Percentiles rank a stretch among this genome's conserved stretches.
Conservation (phyloP, 2,888 invertebrate genomes). For the Meteorus cinctellus region DNA sequence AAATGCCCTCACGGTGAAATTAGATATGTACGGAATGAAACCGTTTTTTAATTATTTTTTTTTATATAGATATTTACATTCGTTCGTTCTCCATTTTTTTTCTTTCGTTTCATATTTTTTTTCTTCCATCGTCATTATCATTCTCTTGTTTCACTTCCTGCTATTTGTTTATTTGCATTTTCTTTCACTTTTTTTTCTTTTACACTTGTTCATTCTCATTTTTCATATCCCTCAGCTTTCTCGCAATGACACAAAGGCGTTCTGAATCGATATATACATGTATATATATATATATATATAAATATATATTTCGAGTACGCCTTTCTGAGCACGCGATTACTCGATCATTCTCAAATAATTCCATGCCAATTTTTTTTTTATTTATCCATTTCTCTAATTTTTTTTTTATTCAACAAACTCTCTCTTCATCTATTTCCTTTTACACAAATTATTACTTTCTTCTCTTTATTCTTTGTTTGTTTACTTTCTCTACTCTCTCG, state of each 20-base stretch:
- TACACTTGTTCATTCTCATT: neutral
- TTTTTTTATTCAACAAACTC: neutral
- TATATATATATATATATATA: neutral
- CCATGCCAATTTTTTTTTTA: conserved; percentile 19
- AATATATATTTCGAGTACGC: neutral
- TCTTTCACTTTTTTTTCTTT: neutral
- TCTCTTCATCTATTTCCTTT: neutral
- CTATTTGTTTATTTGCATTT: conserved; percentile 30
- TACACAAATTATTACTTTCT: neutral
- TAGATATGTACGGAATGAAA: conserved; percentile 20
- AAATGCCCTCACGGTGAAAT: conserved; percentile 25
- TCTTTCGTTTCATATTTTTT: neutral
- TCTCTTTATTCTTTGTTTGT: neutral
- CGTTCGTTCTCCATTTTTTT: conserved; percentile 32
- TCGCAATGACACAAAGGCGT: conserved; percentile 21
- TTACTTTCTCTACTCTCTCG: neutral
- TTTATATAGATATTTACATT: conserved; percentile 34
- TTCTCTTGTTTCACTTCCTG: conserved; percentile 9
- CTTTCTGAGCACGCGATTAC: conserved; percentile 34
- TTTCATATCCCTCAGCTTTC: conserved; percentile 8
- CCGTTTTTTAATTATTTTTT: conserved; percentile 28
- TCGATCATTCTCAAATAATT: conserved; percentile 35
- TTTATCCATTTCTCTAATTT: conserved; percentile 1
- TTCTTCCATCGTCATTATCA: neutral
- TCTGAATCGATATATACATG: conserved; percentile 23